Evolutionary conservation across 2,888 invertebrate species (phyloP).

Genomic region (Pseudococcus longispinus): DNA sequence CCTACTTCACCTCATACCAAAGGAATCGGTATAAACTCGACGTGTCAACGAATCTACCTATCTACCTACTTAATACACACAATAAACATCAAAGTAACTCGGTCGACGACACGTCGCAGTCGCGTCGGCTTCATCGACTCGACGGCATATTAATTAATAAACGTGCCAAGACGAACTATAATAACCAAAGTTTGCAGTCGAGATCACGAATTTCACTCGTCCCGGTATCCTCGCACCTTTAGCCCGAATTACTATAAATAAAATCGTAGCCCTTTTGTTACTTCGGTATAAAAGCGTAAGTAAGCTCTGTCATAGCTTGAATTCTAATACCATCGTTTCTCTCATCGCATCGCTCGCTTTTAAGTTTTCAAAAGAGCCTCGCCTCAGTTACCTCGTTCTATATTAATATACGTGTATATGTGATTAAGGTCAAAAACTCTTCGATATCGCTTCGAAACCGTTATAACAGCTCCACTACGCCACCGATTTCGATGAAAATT

Average conservation of each 20-base stretch:
- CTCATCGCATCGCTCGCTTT: not conserved
- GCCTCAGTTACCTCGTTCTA: not conserved
- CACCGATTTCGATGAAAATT: not conserved
- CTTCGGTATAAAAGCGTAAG: not conserved
- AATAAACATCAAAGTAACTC: slow-evolving; percentile 28
- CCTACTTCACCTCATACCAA: not conserved
- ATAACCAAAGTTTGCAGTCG: slow-evolving; percentile 14
- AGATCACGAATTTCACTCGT: slow-evolving; percentile 18
- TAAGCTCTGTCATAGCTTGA: slow-evolving; percentile 21
- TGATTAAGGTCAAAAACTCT: not conserved
- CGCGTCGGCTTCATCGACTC: not conserved
- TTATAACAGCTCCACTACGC: not conserved
- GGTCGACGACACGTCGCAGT: not conserved
- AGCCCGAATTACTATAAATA: not conserved
- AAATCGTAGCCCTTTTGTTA: not conserved
- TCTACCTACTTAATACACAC: not conserved
- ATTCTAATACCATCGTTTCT: slow-evolving; percentile 12
- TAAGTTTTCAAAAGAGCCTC: not conserved
- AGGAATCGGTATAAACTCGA: not conserved
- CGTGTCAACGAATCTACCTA: not conserved
- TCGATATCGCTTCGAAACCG: not conserved
- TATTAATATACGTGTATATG: not conserved
- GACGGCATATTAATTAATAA: slow-evolving; percentile 1
- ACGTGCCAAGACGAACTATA: slow-evolving; percentile 6
- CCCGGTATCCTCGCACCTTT: not conserved